Conservation (phyloP, 2,797 vertebrate species). For the Sitta carolinensis region DNA sequence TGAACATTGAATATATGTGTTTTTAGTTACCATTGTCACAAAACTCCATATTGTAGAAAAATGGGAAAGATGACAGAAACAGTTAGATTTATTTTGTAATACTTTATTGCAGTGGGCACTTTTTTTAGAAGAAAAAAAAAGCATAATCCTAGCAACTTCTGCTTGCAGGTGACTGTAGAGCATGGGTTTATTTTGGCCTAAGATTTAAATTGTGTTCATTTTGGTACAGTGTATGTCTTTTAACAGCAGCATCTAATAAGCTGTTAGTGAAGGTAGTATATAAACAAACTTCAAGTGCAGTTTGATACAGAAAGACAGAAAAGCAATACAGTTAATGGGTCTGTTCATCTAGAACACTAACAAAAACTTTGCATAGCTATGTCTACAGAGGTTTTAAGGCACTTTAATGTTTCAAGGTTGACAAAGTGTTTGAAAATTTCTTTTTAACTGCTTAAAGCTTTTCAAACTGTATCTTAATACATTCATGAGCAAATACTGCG, state of each 20-base stretch:
- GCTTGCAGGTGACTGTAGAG: slow-evolving; percentile 89
- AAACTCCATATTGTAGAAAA: background rate
- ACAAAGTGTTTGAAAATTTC: slow-evolving; percentile 69
- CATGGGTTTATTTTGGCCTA: slow-evolving; percentile 80
- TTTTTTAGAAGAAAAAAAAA: slow-evolving; percentile 84
- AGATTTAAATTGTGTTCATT: slow-evolving; percentile 66
- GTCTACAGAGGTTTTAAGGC: slow-evolving; percentile 96
- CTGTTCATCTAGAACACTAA: slow-evolving; percentile 82
- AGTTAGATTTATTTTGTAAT: slow-evolving; percentile 35
- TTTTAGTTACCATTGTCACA: background rate
- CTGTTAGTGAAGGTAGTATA: slow-evolving; percentile 72
- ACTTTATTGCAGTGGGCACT: slow-evolving; percentile 89
- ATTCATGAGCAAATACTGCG: slow-evolving; percentile 69
- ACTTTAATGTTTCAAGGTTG: slow-evolving; percentile 87
- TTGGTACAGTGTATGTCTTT: slow-evolving; percentile 75
- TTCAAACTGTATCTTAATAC: slow-evolving; percentile 67
- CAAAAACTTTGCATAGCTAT: slow-evolving; percentile 98
- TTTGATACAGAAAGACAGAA: slow-evolving; percentile 73
- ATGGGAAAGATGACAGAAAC: background rate
- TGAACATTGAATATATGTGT: background rate
- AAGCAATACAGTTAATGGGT: slow-evolving; percentile 75
- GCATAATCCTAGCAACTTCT: slow-evolving; percentile 89
- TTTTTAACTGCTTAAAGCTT: slow-evolving; percentile 80
- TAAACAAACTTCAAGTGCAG: slow-evolving; percentile 73
- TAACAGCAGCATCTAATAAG: slow-evolving; percentile 75